A percentile compares a stretch with the other conserved stretches of the same genome.
phyloP scores from a whole-genome alignment of 2,888 invertebrate species.

The Folsomia candida region DNA sequence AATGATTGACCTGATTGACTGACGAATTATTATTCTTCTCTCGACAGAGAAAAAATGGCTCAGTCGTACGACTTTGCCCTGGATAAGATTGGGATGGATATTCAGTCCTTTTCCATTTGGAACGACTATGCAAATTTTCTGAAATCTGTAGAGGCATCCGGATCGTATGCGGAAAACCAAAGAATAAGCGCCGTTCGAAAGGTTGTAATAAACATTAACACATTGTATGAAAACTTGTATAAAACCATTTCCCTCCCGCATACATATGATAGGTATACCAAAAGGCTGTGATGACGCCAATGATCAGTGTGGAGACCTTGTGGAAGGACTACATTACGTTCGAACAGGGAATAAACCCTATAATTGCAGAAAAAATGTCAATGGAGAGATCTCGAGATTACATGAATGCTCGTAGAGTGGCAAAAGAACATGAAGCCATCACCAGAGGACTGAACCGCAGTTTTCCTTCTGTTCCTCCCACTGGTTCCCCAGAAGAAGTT shows the following conservation, averaged over 20 bases:
- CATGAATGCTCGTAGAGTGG: conserved; percentile 93
- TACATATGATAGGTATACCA: conserved; percentile 91
- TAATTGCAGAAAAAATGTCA: conserved; percentile 95
- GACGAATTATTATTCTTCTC: conserved; percentile 23
- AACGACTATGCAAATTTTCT: conserved; percentile 95
- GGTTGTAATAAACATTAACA: conserved; percentile 57
- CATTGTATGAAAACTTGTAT: no score
- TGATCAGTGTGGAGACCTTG: conserved; percentile 92
- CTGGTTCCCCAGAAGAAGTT: conserved; percentile 80
- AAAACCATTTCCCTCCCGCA: no score
- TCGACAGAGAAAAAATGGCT: conserved; percentile 89
- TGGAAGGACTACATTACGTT: conserved; percentile 98
- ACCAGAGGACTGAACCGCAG: conserved; percentile 93
- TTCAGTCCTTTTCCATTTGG: conserved; percentile 95
- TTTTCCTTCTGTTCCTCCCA: conserved; percentile 94
- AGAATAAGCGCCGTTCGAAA: conserved; percentile 97
- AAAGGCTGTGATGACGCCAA: conserved; percentile 91
- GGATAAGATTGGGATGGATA: conserved; percentile 98
- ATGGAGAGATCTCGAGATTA: conserved; percentile 94
- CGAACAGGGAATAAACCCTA: conserved; percentile 85
- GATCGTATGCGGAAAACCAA: conserved; percentile 99
- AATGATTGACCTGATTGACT: neutral
- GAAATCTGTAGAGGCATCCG: conserved; percentile 93
- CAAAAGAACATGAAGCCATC: conserved; percentile 92
- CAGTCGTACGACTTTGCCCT: conserved; percentile 99